These are phyloP conservation scores for Dasypolia templi DNA, from an alignment of 2,888 invertebrate genomes.

Conservation along the genomic window DNA sequence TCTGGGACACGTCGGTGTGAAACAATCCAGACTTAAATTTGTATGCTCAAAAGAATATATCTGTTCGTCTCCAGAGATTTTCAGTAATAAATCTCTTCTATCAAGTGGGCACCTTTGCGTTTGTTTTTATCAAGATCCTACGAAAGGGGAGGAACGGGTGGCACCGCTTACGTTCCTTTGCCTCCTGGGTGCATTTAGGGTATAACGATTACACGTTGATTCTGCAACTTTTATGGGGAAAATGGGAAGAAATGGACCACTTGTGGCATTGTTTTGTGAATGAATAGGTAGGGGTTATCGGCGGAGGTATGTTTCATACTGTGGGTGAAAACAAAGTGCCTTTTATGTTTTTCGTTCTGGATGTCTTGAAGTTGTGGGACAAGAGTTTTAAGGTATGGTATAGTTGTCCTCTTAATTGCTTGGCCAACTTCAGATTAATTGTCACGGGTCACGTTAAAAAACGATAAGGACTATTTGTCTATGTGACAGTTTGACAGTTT, in stretches of 20 bases:
- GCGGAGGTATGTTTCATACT: constrained; percentile 27
- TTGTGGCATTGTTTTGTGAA: constrained; percentile 58
- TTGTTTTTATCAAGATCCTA: constrained; percentile 83
- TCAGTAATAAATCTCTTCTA: constrained; percentile 84
- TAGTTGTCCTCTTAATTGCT: background rate
- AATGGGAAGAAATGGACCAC: constrained; percentile 57
- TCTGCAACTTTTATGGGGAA: constrained; percentile 63
- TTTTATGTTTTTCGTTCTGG: background rate
- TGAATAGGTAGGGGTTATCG: constrained; percentile 48
- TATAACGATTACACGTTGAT: constrained; percentile 59
- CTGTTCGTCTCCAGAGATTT: constrained; percentile 79
- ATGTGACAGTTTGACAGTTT: background rate
- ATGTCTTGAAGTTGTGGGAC: constrained; percentile 8
- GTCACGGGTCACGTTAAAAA: background rate
- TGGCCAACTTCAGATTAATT: too few relatives aligned
- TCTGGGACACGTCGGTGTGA: constrained; percentile 61
- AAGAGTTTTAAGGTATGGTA: background rate
- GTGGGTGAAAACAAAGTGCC: constrained; percentile 8
- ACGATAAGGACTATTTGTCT: background rate
- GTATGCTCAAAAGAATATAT: constrained; percentile 81
- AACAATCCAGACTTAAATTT: constrained; percentile 67
- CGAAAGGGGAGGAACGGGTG: constrained; percentile 56
- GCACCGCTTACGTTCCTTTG: constrained; percentile 66
- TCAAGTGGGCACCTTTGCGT: constrained; percentile 77
- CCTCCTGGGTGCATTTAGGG: constrained; percentile 74